Base-by-base conservation (phyloP, 2,113 vertebrate species). In the Himantopus leucocephalus region DNA sequence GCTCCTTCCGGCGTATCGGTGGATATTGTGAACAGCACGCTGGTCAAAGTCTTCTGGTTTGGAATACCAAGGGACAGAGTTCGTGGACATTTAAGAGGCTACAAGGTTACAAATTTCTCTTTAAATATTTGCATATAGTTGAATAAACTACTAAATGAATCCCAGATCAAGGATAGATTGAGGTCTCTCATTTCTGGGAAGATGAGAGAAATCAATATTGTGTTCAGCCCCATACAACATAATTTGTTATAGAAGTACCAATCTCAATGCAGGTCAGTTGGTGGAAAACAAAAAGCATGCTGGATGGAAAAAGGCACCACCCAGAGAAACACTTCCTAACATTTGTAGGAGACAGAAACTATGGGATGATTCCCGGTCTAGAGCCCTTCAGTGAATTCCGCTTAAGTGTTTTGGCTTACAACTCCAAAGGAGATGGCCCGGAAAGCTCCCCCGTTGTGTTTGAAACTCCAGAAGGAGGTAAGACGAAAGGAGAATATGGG, bases 401-500 rank as follows among this genome's bases (percentile, higher is more conserved):
- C 92, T 97, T 99, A 86, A 99, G 98, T 1, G 98, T 99, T 90
- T 98, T 98, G 97, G 99, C 98, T 96, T 99, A 99, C 96, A 99
- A 99, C 70, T 97, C 98, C 60, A 98, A 98, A 96, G 99, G 99
- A 82, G 98, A 98, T n/a, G 99, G 99, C 30, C 99, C 99, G 0
- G 99, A 98, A 96, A 99, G 99, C 95, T 98, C 98, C 71, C 94
- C 98, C 0, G 82, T 99, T 83, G 93, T 96, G 87, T 99, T 99
- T 97, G 98, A 98, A 95, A 99, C 99, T 75, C 99, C 99, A 34
- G 99, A 99, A 98, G 99, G 99, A 99, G 99, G 99, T 99, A 95
- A 98, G 98, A 78, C 63, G 85, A 78, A 90, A 88, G 91, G 84
- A 68, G 73, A 93, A 7, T 63, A 6, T 7, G 55, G 76, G 59